Base-by-base conservation (phyloP, 2,797 vertebrate genomes). In the Silurus aristotelis region DNA sequence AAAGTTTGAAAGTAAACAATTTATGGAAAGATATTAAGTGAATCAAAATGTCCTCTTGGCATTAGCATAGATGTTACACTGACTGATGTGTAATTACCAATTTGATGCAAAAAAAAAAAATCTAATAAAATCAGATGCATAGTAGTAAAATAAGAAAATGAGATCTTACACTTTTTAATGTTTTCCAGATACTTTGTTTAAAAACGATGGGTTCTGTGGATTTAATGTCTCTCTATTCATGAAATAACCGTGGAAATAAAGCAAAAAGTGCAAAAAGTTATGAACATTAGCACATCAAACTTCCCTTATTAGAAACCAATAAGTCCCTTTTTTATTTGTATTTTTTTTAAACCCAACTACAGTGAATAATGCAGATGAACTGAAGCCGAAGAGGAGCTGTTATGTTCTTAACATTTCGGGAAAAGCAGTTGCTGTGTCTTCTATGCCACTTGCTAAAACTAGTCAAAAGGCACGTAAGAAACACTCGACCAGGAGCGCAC, bases 371-470 rank as follows among this genome's bases (percentile, higher is more conserved):
- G 75, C 56, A 22, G 67, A 83, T n/a, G 58, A 72, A 52, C 43
- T 10, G 8, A 82, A 76, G 66, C 56, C n/a, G 9, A 66, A 80
- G 48, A 68, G 66, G 10, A 86, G 25, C 72, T 1, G 56, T n/a
- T 58, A 61, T 55, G 61, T 15, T 73, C 48, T 31, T 31, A 80
- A 71, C 31, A 43, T 58, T 63, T 27, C 48, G 48, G 6, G 48
- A 10, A 52, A 10, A 10, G 48, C 48, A 88, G 83, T 88, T 88
- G 85, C 85, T 85, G 83, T 84, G 83, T 84, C 78, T 90, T 87
- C 87, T 86, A 84, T 80, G n/a, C 75, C 84, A 84, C 86, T 43
- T 88, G 92, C 92, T 84, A 82, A 83, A 83, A 90, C 92, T 89
- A 67, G 93, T 90, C 86, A 55, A 91, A 90, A 87, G 79, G 83